Evolutionary conservation across 2,888 invertebrate genomes (phyloP), one percentile per base, ranked within the genome.

Genomic region (Hypena proboscidalis): DNA sequence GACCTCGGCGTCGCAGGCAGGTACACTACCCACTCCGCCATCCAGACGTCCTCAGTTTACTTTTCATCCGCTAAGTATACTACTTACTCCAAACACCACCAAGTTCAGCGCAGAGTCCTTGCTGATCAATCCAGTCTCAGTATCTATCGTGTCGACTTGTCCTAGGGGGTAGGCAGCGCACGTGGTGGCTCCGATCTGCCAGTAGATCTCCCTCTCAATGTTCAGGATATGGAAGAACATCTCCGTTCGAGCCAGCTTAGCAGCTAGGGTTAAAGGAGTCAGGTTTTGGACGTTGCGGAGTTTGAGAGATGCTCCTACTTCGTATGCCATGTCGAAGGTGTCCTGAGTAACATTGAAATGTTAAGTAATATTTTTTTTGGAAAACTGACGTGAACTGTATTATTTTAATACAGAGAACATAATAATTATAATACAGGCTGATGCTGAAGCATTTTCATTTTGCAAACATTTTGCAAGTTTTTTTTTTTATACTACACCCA

Each of bases 191-290:
- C 97, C 98, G 59, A 98, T 96, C 80, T 98, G 98, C 99, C 99
- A 99, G 80, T 98, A 98, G 60, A 98, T 97, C 88, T 99, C 98
- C 17, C 99, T 88, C 77, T 98, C 98, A 50, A 99, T 95, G 83
- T 98, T 98, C 73, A 99, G 91, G 59, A 99, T 98, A 74, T 99
- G 98, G 74, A 98, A 98, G 85, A 99, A 99, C 93, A 99, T 95
- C 81, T 98, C 98, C 10, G 97, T 96, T 30, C 97, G 93, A 0
- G 97, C 99, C 60, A 99, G 85, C 82, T 97, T 98, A 0, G 99
- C 99, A 0, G 99, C 95, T 61, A 99, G 80, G 0, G 98, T 99
- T 34, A 99, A 80, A 0, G 99, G 97, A 0, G 99, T 99, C 40
- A 99, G 86, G 67, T 97, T 95, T 67, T 95, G 94, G 1, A 94